Evolutionary conservation across 2,113 vertebrate genomes (phyloP), one percentile per base, ranked within the genome.

Genomic region (Mormyrus iriodes): DNA sequence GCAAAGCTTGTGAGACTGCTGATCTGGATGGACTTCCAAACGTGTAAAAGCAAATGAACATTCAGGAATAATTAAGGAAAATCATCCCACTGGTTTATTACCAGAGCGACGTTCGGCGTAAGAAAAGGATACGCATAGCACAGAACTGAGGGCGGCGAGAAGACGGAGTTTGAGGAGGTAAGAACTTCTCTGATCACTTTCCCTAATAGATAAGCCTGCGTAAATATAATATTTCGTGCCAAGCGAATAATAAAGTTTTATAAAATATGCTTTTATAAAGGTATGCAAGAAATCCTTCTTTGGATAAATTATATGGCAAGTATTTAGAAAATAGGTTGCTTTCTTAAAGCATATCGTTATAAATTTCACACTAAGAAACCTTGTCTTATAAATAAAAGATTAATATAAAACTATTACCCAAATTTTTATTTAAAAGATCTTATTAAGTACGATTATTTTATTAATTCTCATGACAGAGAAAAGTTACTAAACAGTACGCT

Each of bases 131-230:
- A 86, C 48, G 35, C 49, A 24, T 48, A 44, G 17, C 48, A n/a
- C 42, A 27, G 42, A 85, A 51, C 24, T 42, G 48, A 69, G 27
- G 44, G 65, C 13, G 79, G 86, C 2, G 87, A 55, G 73, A 82
- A 53, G 61, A 83, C 6, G 51, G 21, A 69, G 53, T 76, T 31
- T 13, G n/a, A 53, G 90, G 86, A 93, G 94, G 94, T 94, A 93
- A 89, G 89, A 65, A 91, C 88, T 90, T 90, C 91, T 39, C 52
- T 13, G 42, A 7, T 1, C 1, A 13, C 53, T 55, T 88, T 49
- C 24, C 44, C 21, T 61, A n/a, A 21, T 53, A 49, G 51, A 55
- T 7, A 31, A 12, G 44, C 27, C 27, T 7, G 4, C 15, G 85
- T 5, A 27, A 31, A 55, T 19, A 52, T n/a, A 27, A 35, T 0